phyloP scores from a whole-genome alignment of 2,113 vertebrate species.

The Dascyllus trimaculatus region DNA sequence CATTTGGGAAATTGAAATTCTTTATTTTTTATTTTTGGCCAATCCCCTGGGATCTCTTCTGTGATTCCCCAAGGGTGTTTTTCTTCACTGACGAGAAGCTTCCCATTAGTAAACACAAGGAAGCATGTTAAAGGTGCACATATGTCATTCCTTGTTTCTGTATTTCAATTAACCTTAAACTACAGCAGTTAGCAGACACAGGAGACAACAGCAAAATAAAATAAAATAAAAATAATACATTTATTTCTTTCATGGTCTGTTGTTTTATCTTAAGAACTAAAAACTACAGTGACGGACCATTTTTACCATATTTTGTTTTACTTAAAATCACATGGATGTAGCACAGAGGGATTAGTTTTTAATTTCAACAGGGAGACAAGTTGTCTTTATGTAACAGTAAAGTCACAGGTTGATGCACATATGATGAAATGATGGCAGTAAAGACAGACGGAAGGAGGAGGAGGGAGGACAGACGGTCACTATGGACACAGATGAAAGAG shows the following conservation, averaged over 20 bases:
- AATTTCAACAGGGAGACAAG: neutral
- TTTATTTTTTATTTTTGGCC: neutral
- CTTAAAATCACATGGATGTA: neutral
- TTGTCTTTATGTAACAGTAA: conserved; percentile 9
- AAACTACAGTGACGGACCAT: neutral
- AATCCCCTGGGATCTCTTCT: conserved; percentile 11
- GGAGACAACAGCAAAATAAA: neutral
- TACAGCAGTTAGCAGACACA: neutral
- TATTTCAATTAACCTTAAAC: neutral
- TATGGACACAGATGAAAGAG: conserved; percentile 65
- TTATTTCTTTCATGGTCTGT: neutral
- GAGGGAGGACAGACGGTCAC: neutral
- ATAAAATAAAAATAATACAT: neutral
- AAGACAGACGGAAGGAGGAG: neutral
- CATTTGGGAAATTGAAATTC: conserved; percentile 18
- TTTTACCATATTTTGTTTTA: neutral
- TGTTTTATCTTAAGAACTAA: neutral
- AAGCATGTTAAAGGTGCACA: neutral
- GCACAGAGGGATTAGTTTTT: neutral
- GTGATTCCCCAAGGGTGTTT: conserved; percentile 13
- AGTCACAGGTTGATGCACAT: conserved; percentile 32
- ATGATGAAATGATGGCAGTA: conserved; percentile 10
- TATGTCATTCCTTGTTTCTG: neutral
- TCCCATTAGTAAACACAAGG: conserved; percentile 13
- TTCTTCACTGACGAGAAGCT: neutral